Evolutionary conservation across 1,140 invertebrate species (phyloP).

Genomic region (Argopecten irradians): DNA sequence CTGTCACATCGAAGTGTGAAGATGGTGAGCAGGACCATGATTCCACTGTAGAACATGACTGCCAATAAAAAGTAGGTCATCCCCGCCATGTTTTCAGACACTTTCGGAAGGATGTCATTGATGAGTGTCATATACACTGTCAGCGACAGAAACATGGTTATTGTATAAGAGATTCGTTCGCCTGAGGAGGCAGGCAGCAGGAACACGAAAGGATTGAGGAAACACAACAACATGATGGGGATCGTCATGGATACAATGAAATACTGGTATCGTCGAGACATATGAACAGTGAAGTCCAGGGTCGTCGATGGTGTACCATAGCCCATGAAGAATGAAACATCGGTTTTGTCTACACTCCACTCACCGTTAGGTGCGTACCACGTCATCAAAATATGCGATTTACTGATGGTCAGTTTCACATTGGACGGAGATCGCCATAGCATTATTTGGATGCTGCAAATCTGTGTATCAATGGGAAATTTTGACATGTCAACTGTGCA

Average conservation of each 20-base stretch:
- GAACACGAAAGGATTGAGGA: constrained; percentile 49
- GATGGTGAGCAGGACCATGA: background rate
- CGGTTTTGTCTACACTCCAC: too few species aligned
- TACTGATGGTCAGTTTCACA: too few species aligned
- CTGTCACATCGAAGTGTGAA: background rate
- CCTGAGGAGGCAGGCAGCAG: constrained; percentile 58
- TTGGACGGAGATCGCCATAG: background rate
- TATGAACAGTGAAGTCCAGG: background rate
- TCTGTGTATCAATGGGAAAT: constrained; percentile 39
- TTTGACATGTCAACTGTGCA: constrained; percentile 34
- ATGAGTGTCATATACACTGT: constrained; percentile 55
- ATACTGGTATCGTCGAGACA: constrained; percentile 16
- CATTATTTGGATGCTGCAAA: background rate
- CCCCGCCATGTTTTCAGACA: constrained; percentile 33
- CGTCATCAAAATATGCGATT: too few species aligned
- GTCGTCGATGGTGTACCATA: too few species aligned
- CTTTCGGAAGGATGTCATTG: constrained; percentile 63
- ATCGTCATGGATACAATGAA: constrained; percentile 60
- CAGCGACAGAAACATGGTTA: constrained; percentile 27
- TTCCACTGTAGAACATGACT: background rate
- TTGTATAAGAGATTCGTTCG: constrained; percentile 62
- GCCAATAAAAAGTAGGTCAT: constrained; percentile 13
- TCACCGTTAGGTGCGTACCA: too few species aligned
- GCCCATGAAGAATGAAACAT: too few species aligned
- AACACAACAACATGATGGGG: constrained; percentile 60